These are phyloP conservation scores for Sinocyclocheilus maitianheensis DNA, from an alignment of 2,113 vertebrate species.

Conservation along the genomic window DNA sequence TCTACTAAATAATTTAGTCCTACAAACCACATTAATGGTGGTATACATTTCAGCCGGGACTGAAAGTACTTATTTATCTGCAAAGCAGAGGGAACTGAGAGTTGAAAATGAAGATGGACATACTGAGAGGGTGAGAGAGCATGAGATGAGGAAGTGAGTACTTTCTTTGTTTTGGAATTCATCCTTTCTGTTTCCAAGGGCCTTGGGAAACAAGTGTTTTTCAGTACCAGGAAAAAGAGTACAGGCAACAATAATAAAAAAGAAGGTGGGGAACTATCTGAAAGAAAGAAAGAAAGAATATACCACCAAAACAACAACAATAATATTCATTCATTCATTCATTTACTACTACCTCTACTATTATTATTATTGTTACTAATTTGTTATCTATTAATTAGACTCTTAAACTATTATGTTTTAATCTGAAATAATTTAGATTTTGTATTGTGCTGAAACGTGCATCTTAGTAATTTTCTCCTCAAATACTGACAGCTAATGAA, in stretches of 20 bases:
- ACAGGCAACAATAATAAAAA: background rate
- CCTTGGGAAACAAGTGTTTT: conserved; percentile 27
- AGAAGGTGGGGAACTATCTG: too few relatives aligned
- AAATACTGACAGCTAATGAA: background rate
- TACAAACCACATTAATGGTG: conserved; percentile 71
- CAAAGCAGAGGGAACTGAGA: conserved; percentile 48
- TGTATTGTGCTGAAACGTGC: background rate
- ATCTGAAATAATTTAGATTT: background rate
- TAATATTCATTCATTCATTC: too few relatives aligned
- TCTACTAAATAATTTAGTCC: conserved; percentile 71
- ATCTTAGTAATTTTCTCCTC: background rate
- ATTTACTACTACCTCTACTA: too few relatives aligned
- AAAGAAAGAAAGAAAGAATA: too few relatives aligned
- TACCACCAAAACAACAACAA: too few relatives aligned
- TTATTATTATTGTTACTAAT: too few relatives aligned
- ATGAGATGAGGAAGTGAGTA: background rate
- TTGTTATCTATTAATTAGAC: background rate
- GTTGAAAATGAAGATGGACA: conserved; percentile 64
- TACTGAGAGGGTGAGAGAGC: conserved; percentile 14
- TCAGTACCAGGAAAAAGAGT: conserved; percentile 12
- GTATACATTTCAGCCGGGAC: conserved; percentile 59
- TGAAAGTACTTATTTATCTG: conserved; percentile 70
- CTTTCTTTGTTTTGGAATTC: conserved; percentile 18
- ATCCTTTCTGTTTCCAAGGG: conserved; percentile 12
- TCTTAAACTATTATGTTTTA: background rate